Percentiles rank a stretch among this genome's conserved stretches.
Evolutionary conservation across 2,113 vertebrate species (phyloP).

Genomic region (Columba janthina): DNA sequence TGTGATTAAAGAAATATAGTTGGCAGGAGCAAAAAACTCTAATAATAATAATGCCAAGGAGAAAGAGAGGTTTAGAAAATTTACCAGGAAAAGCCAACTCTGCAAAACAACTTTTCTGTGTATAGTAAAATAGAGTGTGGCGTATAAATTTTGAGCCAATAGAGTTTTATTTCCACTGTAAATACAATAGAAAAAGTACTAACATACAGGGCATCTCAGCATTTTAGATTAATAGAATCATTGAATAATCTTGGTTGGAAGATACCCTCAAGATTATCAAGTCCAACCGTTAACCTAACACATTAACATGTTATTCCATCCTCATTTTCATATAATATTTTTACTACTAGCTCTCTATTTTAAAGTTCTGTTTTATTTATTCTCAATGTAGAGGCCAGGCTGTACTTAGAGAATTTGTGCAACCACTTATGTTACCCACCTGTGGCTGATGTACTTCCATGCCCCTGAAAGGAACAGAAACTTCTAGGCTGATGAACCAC

Average conservation of each 20-base stretch:
- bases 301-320: neutral
- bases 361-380: neutral
- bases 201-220: neutral
- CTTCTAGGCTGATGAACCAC: too few species aligned
- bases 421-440: neutral
- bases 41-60: slow-evolving; percentile 21
- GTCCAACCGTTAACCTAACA: too few species aligned
- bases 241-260: too few species aligned
- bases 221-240: neutral
- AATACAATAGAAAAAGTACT: neutral
- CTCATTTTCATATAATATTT: neutral
- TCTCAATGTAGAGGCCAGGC: neutral
- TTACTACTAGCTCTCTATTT: neutral
- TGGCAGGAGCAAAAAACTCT: neutral
- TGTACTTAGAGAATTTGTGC: neutral
- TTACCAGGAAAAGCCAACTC: neutral
- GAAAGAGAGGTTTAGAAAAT: slow-evolving; percentile 1
- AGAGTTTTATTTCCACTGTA: neutral
- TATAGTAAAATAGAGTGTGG: neutral
- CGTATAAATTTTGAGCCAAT: neutral
- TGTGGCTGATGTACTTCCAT: too few species aligned
- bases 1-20: slow-evolving; percentile 42
- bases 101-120: neutral
- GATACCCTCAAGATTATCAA: too few species aligned
- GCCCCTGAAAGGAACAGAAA: too few species aligned